Base-by-base conservation (phyloP, 64 coral and sea anemone species). In the Montipora efflorescens region DNA sequence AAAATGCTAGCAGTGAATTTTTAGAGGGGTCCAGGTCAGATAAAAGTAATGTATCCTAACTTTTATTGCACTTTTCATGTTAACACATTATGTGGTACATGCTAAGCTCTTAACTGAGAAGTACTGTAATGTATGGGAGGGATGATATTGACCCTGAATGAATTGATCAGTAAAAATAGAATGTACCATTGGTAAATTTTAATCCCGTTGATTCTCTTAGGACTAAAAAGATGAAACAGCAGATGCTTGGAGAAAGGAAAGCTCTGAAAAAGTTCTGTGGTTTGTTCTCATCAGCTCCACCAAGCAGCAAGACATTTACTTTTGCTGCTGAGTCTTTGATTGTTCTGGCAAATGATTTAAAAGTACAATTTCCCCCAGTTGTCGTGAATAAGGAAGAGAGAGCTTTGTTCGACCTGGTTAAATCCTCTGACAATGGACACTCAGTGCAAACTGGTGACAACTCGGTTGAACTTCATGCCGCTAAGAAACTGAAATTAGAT, bases 251-350 rank as follows among this genome's bases (percentile, higher is more conserved):
- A 10, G 74, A 84, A 23, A 92, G 61, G 70, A 21, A 18, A 12
- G 81, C 71, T 13, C 47, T 92, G 58, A 85, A 10, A 36, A 83
- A 76, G 69, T 75, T 92, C 9, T 92, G 90, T 92, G 69, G 83
- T 74, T n/a, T 85, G 21, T 50, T 92, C 12, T 28, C 20, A 48
- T 84, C 68, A 22, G 71, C 51, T 3, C 6, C 25, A 64, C 46
- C 82, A 70, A 84, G 57, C 82, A 71, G 82, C 36, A 19, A 92
- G 53, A 61, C 45, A 4, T 85, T 92, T 19, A 75, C 81, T 44
- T 84, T 15, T 25, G 90, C 71, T 64, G 81, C 78, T 11, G 74
- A 76, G 46, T 84, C 90, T 57, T 66, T 92, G 81, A 43, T 75
- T n/a, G 81, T 59, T 51, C 72, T 92, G 75, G 82, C 82, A 12